Base-by-base conservation (phyloP, 2,888 invertebrate species). In the Machimus rusticus region DNA sequence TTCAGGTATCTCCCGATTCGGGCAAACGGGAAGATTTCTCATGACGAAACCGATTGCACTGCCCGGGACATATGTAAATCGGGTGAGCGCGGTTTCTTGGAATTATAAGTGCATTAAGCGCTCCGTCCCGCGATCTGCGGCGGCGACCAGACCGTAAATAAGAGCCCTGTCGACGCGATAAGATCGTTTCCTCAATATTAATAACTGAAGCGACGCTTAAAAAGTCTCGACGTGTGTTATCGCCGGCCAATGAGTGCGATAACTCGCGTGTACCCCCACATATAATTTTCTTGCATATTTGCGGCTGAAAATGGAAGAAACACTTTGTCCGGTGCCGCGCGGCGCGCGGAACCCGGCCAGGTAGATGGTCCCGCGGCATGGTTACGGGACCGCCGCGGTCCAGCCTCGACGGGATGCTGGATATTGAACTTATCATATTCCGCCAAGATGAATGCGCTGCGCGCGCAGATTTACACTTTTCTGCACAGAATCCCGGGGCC, bases 391-490 rank as follows among this genome's bases (percentile, higher is more conserved):
- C 76, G 23, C 16, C 31, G 34, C 28, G 39, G n/a, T 34, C 76
- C 37, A 37, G 39, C 74, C n/a, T 16, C 39, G 74, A 31, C 51
- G 87, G 77, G 51, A 81, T 31, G 39, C 34, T 86, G 74, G 76
- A 76, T 76, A 55, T 86, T 77, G 87, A 86, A 88, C 78, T 88
- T 88, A 88, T 88, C 87, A 88, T 88, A 88, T 88, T 88, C 79
- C 78, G 28, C 51, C 81, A 82, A 88, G 86, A 88, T 88, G 88
- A 88, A 88, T 88, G 86, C 88, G 74, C 46, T 87, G 88, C 86
- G 87, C 88, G 84, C 87, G 74, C 87, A 87, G 88, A 87, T 88
- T 88, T 88, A 87, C 87, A 87, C 87, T 82, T 86, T 86, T 74
- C 84, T 34, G 57, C 77, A 57, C 86, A 86, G 37, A 46, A 46